A percentile compares a stretch with the other conserved stretches of the same genome.
These are phyloP conservation scores for Cheilosia vulpina DNA, from an alignment of 2,888 invertebrate species.

Conservation along the genomic window DNA sequence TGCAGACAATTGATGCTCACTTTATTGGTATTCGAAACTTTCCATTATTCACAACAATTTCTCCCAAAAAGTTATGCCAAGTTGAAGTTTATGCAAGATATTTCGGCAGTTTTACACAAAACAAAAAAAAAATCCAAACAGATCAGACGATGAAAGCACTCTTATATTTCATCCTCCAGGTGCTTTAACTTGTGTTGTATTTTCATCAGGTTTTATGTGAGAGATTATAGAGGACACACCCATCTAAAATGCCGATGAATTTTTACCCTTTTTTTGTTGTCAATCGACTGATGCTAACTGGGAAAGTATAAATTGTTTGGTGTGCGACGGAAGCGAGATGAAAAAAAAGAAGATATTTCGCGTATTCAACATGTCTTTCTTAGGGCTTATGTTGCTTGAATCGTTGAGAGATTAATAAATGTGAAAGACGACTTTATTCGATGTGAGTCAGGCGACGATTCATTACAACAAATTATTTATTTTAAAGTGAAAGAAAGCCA, in stretches of 20 bases:
- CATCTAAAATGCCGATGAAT: conserved; percentile 58
- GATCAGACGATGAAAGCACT: not conserved
- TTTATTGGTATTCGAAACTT: conserved; percentile 46
- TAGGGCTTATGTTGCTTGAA: conserved; percentile 24
- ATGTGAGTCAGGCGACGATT: not conserved
- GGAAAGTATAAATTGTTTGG: conserved; percentile 47
- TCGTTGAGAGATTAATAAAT: conserved; percentile 8
- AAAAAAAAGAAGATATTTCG: conserved; percentile 28
- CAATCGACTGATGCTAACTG: conserved; percentile 18
- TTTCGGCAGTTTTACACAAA: conserved; percentile 28
- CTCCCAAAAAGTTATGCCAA: conserved; percentile 58
- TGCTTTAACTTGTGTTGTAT: conserved; percentile 42
- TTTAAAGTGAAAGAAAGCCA: too few relatives aligned
- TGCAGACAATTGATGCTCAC: not conserved
- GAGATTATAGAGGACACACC: conserved; percentile 43
- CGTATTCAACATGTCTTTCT: conserved; percentile 36
- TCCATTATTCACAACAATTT: conserved; percentile 63
- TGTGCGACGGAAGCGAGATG: conserved; percentile 39
- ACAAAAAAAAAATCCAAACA: conserved; percentile 30
- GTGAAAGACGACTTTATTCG: not conserved
- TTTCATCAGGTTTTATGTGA: conserved; percentile 4
- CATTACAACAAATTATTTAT: not conserved
- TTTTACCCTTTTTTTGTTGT: conserved; percentile 1
- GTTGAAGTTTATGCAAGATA: conserved; percentile 55
- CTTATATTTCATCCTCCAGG: not conserved